Conservation (phyloP, 2,797 vertebrate species). For the Rhynchotus rufescens region DNA sequence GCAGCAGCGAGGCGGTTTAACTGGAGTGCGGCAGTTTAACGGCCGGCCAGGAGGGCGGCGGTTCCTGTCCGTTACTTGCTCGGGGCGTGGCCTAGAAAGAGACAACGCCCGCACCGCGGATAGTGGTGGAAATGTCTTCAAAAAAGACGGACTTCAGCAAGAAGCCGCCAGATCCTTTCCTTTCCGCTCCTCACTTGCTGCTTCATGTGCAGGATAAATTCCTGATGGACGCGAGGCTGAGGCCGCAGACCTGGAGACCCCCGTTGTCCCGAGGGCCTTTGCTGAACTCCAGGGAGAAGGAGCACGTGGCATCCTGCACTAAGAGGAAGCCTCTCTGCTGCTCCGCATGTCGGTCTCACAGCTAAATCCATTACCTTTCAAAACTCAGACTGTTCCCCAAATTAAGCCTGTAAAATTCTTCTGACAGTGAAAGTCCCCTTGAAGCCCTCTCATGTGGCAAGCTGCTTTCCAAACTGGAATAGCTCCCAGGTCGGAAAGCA, state of each 20-base stretch:
- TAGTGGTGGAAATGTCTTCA: slow-evolving; percentile 4
- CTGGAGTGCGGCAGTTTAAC: neutral
- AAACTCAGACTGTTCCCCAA: neutral
- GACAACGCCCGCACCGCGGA: neutral
- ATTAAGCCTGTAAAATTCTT: neutral
- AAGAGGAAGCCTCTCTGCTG: neutral
- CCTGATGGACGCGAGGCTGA: neutral
- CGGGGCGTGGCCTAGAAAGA: neutral
- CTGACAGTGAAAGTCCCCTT: neutral
- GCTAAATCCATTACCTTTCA: neutral
- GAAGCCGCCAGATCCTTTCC: neutral
- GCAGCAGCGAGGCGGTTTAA: neutral
- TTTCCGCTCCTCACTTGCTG: neutral
- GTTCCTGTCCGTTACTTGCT: slow-evolving; percentile 44
- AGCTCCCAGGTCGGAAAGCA: neutral
- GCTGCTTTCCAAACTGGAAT: neutral
- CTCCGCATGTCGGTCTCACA: neutral
- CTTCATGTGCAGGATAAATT: neutral
- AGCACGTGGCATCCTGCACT: neutral
- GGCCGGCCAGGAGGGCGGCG: neutral
- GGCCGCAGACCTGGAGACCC: neutral
- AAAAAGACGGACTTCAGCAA: neutral
- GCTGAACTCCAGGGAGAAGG: neutral
- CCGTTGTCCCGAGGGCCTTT: rapidly evolving
- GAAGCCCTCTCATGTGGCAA: neutral